phyloP scores from a whole-genome alignment of 2,888 invertebrate species.

The Melinopterus prodromus region DNA sequence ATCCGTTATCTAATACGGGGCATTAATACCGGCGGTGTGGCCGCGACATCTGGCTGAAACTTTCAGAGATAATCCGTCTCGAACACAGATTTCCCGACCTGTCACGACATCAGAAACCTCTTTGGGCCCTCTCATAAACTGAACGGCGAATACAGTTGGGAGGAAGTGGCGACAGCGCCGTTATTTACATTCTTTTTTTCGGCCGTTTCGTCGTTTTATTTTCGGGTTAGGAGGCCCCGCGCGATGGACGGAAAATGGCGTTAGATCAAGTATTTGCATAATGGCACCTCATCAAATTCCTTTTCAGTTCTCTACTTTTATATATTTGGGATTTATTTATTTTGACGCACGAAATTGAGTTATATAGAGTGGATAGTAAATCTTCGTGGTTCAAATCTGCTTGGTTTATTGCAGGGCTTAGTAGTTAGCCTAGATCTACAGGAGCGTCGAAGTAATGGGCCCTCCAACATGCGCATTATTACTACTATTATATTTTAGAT shows the following conservation, averaged over 20 bases:
- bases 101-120: constrained; percentile 4
- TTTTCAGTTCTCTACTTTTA: background rate
- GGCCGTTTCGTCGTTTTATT: background rate
- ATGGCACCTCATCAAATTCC: constrained; percentile 4
- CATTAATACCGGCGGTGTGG: background rate
- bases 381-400: too few relatives aligned
- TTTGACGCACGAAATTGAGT: too few relatives aligned
- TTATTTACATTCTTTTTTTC: background rate
- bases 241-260: background rate
- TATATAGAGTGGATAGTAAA: too few relatives aligned
- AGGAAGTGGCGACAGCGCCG: background rate
- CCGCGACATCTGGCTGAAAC: background rate
- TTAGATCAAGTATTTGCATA: background rate
- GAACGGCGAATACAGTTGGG: background rate
- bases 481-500: too few relatives aligned
- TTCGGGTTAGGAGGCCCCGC: background rate
- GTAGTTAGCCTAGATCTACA: too few relatives aligned
- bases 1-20: background rate
- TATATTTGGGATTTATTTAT: background rate
- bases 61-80: background rate
- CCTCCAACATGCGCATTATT: too few relatives aligned
- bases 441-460: too few relatives aligned
- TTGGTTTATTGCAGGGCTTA: too few relatives aligned
- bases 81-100: background rate
- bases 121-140: background rate